Evolutionary conservation across 2,113 vertebrate species (phyloP).

Genomic region (Phylloscopus trochiloides): DNA sequence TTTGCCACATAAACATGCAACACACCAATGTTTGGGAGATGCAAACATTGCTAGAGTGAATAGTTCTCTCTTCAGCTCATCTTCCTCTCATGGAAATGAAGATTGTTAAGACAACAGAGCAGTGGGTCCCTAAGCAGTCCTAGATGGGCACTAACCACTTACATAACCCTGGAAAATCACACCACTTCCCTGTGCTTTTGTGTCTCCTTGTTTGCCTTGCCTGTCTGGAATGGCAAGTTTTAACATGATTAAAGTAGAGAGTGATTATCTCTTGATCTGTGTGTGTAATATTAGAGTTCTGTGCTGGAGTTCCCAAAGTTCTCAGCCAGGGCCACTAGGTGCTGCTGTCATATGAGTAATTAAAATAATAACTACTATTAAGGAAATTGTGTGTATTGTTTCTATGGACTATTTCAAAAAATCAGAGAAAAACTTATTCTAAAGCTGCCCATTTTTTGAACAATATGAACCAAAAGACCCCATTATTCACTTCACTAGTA

Average conservation of each 20-base stretch:
- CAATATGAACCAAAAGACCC: not conserved
- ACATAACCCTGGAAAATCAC: not conserved
- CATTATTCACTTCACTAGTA: not conserved
- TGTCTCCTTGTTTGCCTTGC: not conserved
- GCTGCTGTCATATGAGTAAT: constrained; percentile 58
- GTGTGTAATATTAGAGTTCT: not conserved
- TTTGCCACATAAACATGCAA: not conserved
- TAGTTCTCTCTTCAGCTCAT: rapidly evolving
- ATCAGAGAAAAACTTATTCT: not conserved
- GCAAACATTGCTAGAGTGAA: not conserved
- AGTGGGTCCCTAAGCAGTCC: not conserved
- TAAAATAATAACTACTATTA: constrained; percentile 31
- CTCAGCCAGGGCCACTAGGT: constrained; percentile 30
- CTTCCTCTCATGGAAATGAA: not conserved
- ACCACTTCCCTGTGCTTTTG: not conserved
- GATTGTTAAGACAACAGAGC: rapidly evolving
- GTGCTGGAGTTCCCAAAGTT: not conserved
- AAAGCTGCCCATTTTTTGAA: not conserved
- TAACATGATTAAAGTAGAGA: not conserved
- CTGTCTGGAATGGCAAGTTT: constrained; percentile 1
- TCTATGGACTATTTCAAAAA: not conserved
- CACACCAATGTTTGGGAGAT: not conserved
- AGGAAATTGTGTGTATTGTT: not conserved
- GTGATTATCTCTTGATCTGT: not conserved
- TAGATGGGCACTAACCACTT: not conserved